Evolutionary conservation across 2,888 invertebrate species (phyloP).

Genomic region (Mythimna pallens): DNA sequence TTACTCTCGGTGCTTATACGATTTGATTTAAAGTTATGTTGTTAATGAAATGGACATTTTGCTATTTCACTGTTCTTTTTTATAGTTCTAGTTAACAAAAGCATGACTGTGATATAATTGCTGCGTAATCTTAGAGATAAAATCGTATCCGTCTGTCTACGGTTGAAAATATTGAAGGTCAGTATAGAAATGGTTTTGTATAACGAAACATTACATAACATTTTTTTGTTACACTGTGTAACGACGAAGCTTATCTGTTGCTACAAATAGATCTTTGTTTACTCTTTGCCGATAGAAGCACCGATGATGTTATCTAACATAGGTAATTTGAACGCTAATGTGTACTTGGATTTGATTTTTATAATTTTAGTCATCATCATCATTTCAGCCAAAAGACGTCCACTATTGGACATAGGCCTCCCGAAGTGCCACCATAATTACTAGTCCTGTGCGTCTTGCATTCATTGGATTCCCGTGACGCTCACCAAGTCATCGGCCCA

Average conservation of each 20-base stretch:
- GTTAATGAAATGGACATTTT: constrained; percentile 50
- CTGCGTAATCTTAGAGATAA: constrained; percentile 53
- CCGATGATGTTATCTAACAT: constrained; percentile 39
- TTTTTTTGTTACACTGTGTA: constrained; percentile 39
- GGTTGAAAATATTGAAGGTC: constrained; percentile 56
- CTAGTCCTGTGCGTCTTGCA: too few species aligned
- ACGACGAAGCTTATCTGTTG: constrained; percentile 42
- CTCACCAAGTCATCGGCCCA: too few species aligned
- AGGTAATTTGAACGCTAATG: constrained; percentile 17
- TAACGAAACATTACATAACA: constrained; percentile 50
- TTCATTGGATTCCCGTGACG: too few species aligned
- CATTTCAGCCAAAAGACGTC: too few species aligned
- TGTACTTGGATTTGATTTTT: neutral
- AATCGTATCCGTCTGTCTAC: constrained; percentile 45
- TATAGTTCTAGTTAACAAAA: constrained; percentile 41
- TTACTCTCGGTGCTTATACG: constrained; percentile 63
- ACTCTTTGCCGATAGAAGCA: constrained; percentile 28
- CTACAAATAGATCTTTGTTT: constrained; percentile 56
- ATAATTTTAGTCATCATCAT: neutral
- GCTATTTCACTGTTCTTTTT: constrained; percentile 31
- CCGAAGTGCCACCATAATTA: too few species aligned
- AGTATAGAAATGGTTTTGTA: constrained; percentile 27
- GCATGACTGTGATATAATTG: constrained; percentile 49
- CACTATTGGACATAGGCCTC: too few species aligned
- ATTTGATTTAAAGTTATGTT: constrained; percentile 62